These are phyloP conservation scores for Petrophora chlorosata DNA, from an alignment of 2,888 invertebrate species.

Conservation along the genomic window DNA sequence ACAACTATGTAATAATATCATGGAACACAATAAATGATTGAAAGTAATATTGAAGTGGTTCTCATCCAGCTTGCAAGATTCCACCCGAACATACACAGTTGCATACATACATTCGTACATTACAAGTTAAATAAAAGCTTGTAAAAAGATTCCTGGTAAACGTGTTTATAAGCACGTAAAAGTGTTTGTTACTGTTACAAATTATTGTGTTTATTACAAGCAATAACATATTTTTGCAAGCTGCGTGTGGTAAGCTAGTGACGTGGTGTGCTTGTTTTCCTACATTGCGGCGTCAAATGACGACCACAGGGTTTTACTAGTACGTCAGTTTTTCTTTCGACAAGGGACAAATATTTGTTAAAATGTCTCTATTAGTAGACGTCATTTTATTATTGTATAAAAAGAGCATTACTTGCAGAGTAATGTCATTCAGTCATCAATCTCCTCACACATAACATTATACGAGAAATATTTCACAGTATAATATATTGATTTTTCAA, in stretches of 20 bases:
- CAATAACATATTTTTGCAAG: not conserved
- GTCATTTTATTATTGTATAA: too few species aligned
- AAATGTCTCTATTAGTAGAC: too few species aligned
- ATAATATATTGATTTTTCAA: not conserved
- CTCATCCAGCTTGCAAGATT: too few species aligned
- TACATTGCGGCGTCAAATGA: constrained; percentile 2
- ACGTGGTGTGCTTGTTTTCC: not conserved
- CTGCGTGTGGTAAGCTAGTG: not conserved
- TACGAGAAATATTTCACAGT: not conserved
- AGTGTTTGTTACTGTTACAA: not conserved
- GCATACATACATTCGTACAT: too few species aligned
- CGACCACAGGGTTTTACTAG: not conserved
- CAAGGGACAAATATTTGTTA: not conserved
- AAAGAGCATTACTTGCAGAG: too few species aligned
- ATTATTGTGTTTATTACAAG: not conserved
- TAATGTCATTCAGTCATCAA: not conserved
- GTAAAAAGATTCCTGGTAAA: too few species aligned
- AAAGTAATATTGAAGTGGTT: too few species aligned
- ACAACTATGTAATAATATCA: too few species aligned
- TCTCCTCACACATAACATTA: not conserved
- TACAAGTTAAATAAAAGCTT: too few species aligned
- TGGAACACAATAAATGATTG: too few species aligned
- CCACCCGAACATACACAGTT: too few species aligned
- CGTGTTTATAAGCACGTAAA: too few species aligned
- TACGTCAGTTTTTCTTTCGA: not conserved